These are phyloP conservation scores for Phalloptychus januarius DNA, from an alignment of 2,797 vertebrate genomes.

Conservation along the genomic window DNA sequence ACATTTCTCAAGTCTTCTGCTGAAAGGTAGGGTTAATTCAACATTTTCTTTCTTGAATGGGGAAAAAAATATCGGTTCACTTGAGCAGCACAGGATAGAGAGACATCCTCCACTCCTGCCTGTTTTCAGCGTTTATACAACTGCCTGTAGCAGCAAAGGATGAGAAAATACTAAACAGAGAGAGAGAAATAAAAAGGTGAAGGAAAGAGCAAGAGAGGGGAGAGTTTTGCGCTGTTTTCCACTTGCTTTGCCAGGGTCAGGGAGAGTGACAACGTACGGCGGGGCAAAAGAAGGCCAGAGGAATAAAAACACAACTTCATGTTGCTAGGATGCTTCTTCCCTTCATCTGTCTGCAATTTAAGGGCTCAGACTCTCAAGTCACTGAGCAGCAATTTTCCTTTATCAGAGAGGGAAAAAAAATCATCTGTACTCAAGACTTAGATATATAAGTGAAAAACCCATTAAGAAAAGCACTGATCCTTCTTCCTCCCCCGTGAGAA, in stretches of 20 bases:
- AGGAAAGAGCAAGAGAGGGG: not conserved
- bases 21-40: not conserved
- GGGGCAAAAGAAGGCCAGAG: slow-evolving; percentile 23
- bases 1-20: not conserved
- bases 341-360: slow-evolving; percentile 15
- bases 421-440: not conserved
- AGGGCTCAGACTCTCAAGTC: slow-evolving; percentile 13
- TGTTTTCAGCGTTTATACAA: not conserved
- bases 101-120: not conserved
- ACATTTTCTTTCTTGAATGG: not conserved
- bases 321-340: not conserved
- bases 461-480: slow-evolving; percentile 38
- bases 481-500: slow-evolving; percentile 30
- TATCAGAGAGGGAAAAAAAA: not conserved
- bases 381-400: slow-evolving; percentile 14
- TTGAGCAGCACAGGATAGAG: slow-evolving; percentile 4
- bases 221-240: slow-evolving; percentile 48
- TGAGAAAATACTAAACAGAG: slow-evolving; percentile 2
- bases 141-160: not conserved
- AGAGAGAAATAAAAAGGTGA: slow-evolving; percentile 16
- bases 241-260: slow-evolving; percentile 52
- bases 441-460: slow-evolving; percentile 29
- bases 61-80: not conserved
- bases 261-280: slow-evolving; percentile 17
- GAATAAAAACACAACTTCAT: slow-evolving; percentile 9